Percentiles rank a stretch among this genome's conserved stretches.
These are phyloP conservation scores for Aporrectodea caliginosa DNA, from an alignment of 1,140 invertebrate genomes.

Conservation along the genomic window DNA sequence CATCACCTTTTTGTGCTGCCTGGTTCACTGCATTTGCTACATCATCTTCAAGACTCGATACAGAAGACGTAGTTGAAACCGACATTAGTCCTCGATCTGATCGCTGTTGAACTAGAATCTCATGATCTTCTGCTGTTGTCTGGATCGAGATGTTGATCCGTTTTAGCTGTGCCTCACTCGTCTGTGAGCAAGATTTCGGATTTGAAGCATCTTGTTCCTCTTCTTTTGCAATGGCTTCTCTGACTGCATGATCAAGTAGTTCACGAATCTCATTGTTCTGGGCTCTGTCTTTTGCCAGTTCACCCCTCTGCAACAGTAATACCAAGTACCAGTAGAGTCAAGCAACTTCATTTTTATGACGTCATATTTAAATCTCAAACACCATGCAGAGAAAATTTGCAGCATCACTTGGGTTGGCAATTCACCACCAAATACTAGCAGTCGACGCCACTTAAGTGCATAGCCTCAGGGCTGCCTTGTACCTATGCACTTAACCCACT, in stretches of 20 bases:
- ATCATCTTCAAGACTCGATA: not conserved
- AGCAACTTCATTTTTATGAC: no score
- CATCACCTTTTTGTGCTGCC: not conserved
- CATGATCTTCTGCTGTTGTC: not conserved
- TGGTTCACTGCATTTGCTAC: no score
- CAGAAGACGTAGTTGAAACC: not conserved
- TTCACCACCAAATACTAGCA: no score
- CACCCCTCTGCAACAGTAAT: slow-evolving; percentile 44
- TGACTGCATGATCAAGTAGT: slow-evolving; percentile 1
- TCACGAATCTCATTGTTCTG: slow-evolving; percentile 6
- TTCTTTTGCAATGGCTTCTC: not conserved
- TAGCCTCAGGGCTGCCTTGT: no score
- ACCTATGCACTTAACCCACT: no score
- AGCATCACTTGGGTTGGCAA: no score
- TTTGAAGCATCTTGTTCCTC: slow-evolving; percentile 9
- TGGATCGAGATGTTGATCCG: not conserved
- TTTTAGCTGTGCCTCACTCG: not conserved
- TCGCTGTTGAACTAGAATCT: not conserved
- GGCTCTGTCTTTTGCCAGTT: slow-evolving; percentile 41
- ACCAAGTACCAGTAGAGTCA: no score
- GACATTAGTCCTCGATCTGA: not conserved
- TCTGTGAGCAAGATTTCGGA: not conserved
- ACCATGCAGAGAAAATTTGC: no score
- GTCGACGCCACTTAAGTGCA: no score
- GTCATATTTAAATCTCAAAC: no score